A percentile compares a stretch with the other conserved stretches of the same genome.
These are phyloP conservation scores for Lasioglossum figueresi DNA, from an alignment of 2,888 invertebrate species.

Conservation along the genomic window DNA sequence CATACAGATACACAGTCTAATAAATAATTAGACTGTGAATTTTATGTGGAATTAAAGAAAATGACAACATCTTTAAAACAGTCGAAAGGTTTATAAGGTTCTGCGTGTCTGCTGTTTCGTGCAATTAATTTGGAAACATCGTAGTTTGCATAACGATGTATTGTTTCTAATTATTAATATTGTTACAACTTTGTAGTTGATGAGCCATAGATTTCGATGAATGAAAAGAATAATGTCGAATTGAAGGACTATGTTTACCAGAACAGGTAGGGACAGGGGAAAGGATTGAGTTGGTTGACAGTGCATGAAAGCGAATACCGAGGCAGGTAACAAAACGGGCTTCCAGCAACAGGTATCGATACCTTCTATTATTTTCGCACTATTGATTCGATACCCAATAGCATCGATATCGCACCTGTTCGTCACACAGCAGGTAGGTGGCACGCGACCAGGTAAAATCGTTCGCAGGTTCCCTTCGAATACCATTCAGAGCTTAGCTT, in stretches of 20 bases:
- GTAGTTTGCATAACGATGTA: neutral
- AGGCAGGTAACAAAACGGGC: constrained; percentile 67
- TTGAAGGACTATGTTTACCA: constrained; percentile 22
- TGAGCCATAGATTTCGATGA: neutral
- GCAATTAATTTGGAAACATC: neutral
- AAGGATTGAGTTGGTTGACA: constrained; percentile 44
- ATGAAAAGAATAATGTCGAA: neutral
- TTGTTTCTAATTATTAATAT: neutral
- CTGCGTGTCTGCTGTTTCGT: neutral
- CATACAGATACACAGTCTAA: too few species aligned
- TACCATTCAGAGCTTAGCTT: constrained; percentile 30
- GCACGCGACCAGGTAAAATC: constrained; percentile 75
- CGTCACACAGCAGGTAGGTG: constrained; percentile 72
- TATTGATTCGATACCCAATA: constrained; percentile 77
- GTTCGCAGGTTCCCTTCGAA: constrained; percentile 62
- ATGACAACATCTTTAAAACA: neutral
- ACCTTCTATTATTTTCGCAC: constrained; percentile 71
- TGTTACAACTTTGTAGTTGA: neutral
- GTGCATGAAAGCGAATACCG: constrained; percentile 40
- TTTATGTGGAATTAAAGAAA: neutral
- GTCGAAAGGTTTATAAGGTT: neutral
- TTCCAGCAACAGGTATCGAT: constrained; percentile 72
- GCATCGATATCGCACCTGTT: constrained; percentile 70
- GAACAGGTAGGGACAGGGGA: constrained; percentile 17
- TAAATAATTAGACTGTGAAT: neutral